Evolutionary conservation across 2,888 invertebrate genomes (phyloP), one percentile per base, ranked within the genome.

Genomic region (Conus canariensis): DNA sequence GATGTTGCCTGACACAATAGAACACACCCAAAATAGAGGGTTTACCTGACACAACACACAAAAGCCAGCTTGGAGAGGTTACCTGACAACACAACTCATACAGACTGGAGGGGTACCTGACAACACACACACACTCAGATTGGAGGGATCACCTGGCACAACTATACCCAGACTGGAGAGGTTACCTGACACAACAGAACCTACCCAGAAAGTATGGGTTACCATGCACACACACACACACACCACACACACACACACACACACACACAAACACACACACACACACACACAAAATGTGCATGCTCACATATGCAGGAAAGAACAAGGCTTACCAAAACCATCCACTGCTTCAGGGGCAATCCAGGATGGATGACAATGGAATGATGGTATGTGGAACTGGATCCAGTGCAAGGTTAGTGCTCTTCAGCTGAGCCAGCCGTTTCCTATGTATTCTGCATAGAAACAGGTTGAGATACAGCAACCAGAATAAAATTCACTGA

Each of bases 11-110:
- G 30, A 30, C 30, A 30, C 30, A 30, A 30, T 30, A 30, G 1
- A 30, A 30, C 30, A 30, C 30, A 30, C 30, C 30, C 30, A 1
- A 30, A 30, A 30, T 30, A 30, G 30, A 30, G 30, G 30, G 30
- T 30, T 30, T 30, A 30, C 30, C 30, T 30, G 30, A 30, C 30
- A 30, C 2, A 30, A 30, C 30, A 30, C 30, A 2, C 30, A 0
- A 30, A 30, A 30, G 30, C 30, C 30, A 30, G 30, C 30, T 0
- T 30, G 30, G 30, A 30, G 30, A 2, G 30, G 30, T 85, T 83
- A 12, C 83, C 89, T 85, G 88, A 45, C 4, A 45, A 82, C 82
- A 82, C 82, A 45, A 56, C 82, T 58, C 82, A 82, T 56, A 82
- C 82, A 58, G 3, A 82, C 19, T 9, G 8, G 56, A 56, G 58